phyloP scores from a whole-genome alignment of 2,113 vertebrate species.

The Bubo blakistoni region DNA sequence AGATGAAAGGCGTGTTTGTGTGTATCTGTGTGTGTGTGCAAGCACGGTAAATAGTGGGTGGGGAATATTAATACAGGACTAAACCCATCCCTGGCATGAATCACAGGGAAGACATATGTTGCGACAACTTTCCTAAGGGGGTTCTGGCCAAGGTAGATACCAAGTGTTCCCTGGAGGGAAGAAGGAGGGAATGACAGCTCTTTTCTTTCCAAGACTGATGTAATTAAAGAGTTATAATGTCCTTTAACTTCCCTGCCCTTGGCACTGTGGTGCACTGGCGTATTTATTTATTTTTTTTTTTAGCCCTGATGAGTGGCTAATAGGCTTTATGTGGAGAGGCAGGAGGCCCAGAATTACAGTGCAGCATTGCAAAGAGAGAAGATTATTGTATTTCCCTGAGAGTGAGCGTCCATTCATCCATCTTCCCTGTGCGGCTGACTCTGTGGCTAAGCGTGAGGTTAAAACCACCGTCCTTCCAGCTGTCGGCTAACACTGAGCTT shows the following conservation, averaged over 20 bases:
- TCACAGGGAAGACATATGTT: slow-evolving; percentile 22
- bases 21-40: background rate
- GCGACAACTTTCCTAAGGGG: slow-evolving; percentile 13
- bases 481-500: background rate
- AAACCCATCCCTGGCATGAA: background rate
- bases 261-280: background rate
- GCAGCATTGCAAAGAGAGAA: background rate
- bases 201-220: slow-evolving; percentile 10
- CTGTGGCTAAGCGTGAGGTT: background rate
- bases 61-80: slow-evolving; percentile 40
- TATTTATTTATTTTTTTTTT: background rate
- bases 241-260: slow-evolving; percentile 44
- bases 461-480: background rate
- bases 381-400: background rate
- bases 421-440: background rate
- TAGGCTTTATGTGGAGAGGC: background rate
- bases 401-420: background rate
- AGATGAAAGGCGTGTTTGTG: slow-evolving; percentile 4
- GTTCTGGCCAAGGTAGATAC: slow-evolving; percentile 51
- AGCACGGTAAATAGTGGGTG: slow-evolving; percentile 3
- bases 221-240: slow-evolving; percentile 57
- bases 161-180: background rate
- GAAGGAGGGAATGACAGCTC: slow-evolving; percentile 17
- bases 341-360: background rate
- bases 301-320: background rate